Percentiles rank a stretch among this genome's conserved stretches.
Conservation (phyloP, 2,888 invertebrate species). For the Metallyticus violacea region DNA sequence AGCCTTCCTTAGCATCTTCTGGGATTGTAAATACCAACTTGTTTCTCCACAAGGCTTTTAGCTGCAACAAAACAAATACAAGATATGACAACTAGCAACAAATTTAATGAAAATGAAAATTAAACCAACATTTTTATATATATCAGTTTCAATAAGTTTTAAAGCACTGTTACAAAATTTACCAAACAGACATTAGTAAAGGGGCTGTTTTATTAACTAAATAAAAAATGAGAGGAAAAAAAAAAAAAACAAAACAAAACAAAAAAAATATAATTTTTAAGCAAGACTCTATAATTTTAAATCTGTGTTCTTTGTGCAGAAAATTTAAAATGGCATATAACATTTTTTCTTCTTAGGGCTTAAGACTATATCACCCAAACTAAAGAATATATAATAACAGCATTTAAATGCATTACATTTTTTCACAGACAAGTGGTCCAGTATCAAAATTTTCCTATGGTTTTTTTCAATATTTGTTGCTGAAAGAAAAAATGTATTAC, state of each 20-base stretch:
- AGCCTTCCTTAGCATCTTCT: not conserved
- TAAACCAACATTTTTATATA: no score
- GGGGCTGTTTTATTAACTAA: no score
- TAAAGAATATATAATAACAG: not conserved
- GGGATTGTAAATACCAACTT: not conserved
- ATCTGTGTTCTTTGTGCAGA: not conserved
- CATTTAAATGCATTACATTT: no score
- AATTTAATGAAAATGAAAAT: no score
- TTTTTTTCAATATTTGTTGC: no score
- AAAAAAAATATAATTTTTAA: no score
- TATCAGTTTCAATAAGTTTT: not conserved
- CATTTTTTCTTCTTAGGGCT: not conserved
- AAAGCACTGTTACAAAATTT: not conserved
- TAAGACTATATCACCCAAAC: not conserved
- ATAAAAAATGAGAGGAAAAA: no score
- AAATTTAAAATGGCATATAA: not conserved
- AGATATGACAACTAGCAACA: no score
- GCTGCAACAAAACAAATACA: not conserved
- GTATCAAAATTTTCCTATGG: no score
- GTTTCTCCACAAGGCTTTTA: not conserved
- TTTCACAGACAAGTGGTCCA: not conserved
- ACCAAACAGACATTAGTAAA: no score
- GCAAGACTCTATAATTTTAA: not conserved
- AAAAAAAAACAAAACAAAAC: not conserved
- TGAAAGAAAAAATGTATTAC: no score